phyloP scores from a whole-genome alignment of 2,888 invertebrate species.

The Hydrotaea cyrtoneurina region DNA sequence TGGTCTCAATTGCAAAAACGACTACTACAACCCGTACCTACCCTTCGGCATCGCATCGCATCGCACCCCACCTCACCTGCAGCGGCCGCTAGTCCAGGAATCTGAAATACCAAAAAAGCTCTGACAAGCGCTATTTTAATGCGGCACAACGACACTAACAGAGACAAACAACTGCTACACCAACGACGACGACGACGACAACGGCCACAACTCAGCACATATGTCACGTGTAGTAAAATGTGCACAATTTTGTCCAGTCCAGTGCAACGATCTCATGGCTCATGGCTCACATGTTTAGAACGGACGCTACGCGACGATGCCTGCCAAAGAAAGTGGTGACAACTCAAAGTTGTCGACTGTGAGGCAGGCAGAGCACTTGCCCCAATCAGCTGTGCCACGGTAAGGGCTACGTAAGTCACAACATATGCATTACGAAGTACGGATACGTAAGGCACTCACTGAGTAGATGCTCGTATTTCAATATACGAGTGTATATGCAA shows the following conservation, averaged over 20 bases:
- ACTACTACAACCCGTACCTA: constrained; percentile 36
- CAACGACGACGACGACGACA: neutral
- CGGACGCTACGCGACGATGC: constrained; percentile 54
- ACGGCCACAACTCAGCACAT: constrained; percentile 51
- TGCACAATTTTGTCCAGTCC: constrained; percentile 68
- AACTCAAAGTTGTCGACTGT: neutral
- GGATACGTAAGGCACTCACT: neutral
- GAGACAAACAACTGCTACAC: neutral
- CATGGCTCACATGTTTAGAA: constrained; percentile 77
- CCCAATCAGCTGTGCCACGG: constrained; percentile 10
- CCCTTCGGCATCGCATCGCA: neutral
- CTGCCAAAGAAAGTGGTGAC: constrained; percentile 28
- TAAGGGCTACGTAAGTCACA: constrained; percentile 7
- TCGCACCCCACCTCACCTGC: neutral
- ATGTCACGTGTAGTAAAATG: constrained; percentile 74
- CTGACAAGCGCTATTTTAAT: constrained; percentile 58
- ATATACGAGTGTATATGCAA: no score
- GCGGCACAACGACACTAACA: constrained; percentile 45
- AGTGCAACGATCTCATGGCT: constrained; percentile 77
- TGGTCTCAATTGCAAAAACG: constrained; percentile 47
- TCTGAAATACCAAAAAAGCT: constrained; percentile 32
- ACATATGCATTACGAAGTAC: neutral
- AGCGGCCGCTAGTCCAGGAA: neutral
- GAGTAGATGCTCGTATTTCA: neutral
- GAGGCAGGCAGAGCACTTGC: neutral